Evolutionary conservation across 2,113 vertebrate genomes (phyloP), one percentile per base, ranked within the genome.

Genomic region (Setophaga petechia): DNA sequence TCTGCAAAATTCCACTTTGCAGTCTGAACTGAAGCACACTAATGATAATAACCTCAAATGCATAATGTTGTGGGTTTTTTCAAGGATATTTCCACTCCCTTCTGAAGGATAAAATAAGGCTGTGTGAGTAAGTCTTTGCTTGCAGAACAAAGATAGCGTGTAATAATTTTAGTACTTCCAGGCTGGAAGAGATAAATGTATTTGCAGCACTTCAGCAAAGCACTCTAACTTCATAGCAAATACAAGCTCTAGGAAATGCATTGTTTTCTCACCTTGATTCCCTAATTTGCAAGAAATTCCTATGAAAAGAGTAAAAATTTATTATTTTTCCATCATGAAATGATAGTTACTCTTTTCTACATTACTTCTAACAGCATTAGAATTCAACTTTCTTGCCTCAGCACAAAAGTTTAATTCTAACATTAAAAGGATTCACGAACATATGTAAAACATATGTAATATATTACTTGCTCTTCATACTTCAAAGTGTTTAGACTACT

Each of bases 61-160:
- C 51, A 89, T 95, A 96, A 95, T 81, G 63, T 25, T 57, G 31
- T 30, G 51, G 51, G 49, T 95, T 95, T 80, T 69, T 95, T 71
- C 95, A 97, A 95, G 20, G 51, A 44, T 94, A 96, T 97, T 98
- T 97, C 88, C 83, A 92, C 81, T 96, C 90, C 82, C 37, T 96
- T 96, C 59, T 4, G 75, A 92, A 96, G 92, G 93, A 97, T 91
- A 97, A 97, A 93, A 82, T 68, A 95, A 95, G 95, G 91, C 82
- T 94, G 77, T 91, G 86, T 73, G 97, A 97, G 96, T 93, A 94
- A 92, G 62, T 91, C 86, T 95, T 96, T 96, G 90, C 84, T 93
- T 87, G 35, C 82, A 80, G 85, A 96, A 95, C 68, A 94, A 97
- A 97, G 95, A 92, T 95, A 97, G 79, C 90, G 94, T 84, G 61